phyloP scores from a whole-genome alignment of 2,113 vertebrate genomes.

The Craseonycteris thonglongyai region DNA sequence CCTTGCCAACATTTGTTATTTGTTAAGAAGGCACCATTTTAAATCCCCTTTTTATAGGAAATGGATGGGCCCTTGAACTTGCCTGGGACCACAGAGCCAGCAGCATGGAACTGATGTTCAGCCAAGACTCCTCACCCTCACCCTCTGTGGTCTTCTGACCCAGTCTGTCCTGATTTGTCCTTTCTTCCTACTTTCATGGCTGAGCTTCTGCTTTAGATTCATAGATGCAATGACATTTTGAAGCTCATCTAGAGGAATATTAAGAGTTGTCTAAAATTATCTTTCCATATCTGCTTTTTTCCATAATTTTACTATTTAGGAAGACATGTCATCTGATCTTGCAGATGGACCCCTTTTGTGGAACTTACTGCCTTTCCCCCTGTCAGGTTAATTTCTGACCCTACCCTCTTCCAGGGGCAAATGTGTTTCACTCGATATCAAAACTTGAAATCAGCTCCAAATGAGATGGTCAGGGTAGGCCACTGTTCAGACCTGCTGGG shows the following conservation, averaged over 20 bases:
- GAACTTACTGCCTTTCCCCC: neutral
- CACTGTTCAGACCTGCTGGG: neutral
- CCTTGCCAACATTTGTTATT: neutral
- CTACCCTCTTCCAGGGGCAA: neutral
- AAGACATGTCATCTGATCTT: neutral
- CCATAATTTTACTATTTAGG: neutral
- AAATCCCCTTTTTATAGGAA: neutral
- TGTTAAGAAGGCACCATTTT: neutral
- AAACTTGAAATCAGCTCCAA: neutral
- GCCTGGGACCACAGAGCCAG: neutral
- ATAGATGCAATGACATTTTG: slow-evolving; percentile 28
- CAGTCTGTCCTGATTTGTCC: neutral
- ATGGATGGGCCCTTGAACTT: neutral
- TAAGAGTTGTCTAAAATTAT: slow-evolving; percentile 46
- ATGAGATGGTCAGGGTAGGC: neutral
- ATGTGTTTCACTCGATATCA: neutral
- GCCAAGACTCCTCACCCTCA: neutral
- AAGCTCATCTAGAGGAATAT: slow-evolving; percentile 12
- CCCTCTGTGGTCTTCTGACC: neutral
- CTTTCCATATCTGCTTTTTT: slow-evolving; percentile 33
- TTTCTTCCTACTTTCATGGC: neutral
- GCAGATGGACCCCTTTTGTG: neutral
- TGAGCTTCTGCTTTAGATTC: slow-evolving; percentile 9
- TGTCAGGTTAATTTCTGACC: neutral
- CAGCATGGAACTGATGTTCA: neutral